Conservation (phyloP, 2,888 invertebrate genomes). For the Cryptocephalus moraei region DNA sequence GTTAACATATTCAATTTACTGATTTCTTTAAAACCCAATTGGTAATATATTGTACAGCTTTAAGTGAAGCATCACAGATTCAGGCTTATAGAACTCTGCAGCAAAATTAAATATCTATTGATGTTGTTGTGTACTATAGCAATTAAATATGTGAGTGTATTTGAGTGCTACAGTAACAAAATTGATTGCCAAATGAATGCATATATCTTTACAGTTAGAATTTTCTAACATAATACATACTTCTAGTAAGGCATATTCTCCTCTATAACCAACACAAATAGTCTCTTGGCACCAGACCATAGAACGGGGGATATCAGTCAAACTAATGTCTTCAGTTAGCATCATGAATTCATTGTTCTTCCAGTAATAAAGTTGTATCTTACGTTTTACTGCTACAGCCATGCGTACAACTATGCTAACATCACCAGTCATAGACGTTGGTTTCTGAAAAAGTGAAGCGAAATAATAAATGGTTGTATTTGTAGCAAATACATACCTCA, state of each 20-base stretch:
- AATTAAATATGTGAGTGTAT: no score
- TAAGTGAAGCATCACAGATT: no score
- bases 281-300: slow-evolving; percentile 76
- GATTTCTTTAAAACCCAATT: no score
- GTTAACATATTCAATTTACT: no score
- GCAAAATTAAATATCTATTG: no score
- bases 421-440: slow-evolving; percentile 60
- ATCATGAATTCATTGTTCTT: slow-evolving; percentile 73
- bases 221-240: slow-evolving; percentile 9
- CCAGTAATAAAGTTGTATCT: slow-evolving; percentile 80
- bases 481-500: slow-evolving; percentile 39
- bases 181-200: not conserved
- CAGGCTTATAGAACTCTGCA: no score
- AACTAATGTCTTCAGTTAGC: slow-evolving; percentile 59
- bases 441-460: slow-evolving; percentile 34
- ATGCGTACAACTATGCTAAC: slow-evolving; percentile 68
- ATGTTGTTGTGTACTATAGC: no score
- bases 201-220: not conserved
- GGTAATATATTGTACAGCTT: no score
- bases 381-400: slow-evolving; percentile 79
- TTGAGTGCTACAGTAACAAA: no score
- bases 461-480: no score
- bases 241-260: slow-evolving; percentile 38
- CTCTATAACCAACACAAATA: slow-evolving; percentile 79
- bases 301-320: slow-evolving; percentile 71